Evolutionary conservation across 2,797 vertebrate genomes (phyloP).

Genomic region (Fundulus diaphanus): DNA sequence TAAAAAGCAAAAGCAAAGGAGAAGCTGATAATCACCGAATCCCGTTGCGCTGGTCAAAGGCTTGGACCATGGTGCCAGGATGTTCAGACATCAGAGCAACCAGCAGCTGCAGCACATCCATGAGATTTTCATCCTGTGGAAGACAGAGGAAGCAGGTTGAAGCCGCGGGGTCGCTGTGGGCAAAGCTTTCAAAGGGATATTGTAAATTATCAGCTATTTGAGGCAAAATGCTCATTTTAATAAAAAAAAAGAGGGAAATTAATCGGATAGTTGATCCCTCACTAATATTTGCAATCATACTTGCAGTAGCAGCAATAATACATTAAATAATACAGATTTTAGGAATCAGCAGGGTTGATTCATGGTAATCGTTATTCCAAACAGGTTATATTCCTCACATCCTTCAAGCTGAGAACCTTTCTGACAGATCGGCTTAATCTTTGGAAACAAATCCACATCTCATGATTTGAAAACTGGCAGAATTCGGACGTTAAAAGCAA

Average conservation of each 20-base stretch:
- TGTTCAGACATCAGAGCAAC: slow-evolving; percentile 98
- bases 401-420: slow-evolving; percentile 33
- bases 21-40: slow-evolving; percentile 84
- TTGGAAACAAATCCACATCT: slow-evolving; percentile 63
- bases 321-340: slow-evolving; percentile 17
- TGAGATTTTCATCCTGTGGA: slow-evolving; percentile 95
- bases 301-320: slow-evolving; percentile 12
- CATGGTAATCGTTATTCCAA: slow-evolving; percentile 37
- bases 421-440: slow-evolving; percentile 55
- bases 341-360: slow-evolving; percentile 15
- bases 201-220: slow-evolving; percentile 5
- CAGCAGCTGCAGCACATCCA: slow-evolving; percentile 96
- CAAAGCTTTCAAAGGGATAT: neutral
- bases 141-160: slow-evolving; percentile 10
- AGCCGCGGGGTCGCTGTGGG: neutral
- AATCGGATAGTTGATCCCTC: neutral
- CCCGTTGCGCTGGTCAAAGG: slow-evolving; percentile 97
- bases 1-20: neutral
- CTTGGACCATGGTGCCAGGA: slow-evolving; percentile 93
- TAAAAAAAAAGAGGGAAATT: neutral
- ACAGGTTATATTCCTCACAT: slow-evolving; percentile 26
- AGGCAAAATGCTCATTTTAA: neutral
- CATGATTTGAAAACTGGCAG: slow-evolving; percentile 48
- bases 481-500: slow-evolving; percentile 49
- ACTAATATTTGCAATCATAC: neutral